Conservation (phyloP, 2,797 vertebrate genomes). For the Streptopelia turtur region DNA sequence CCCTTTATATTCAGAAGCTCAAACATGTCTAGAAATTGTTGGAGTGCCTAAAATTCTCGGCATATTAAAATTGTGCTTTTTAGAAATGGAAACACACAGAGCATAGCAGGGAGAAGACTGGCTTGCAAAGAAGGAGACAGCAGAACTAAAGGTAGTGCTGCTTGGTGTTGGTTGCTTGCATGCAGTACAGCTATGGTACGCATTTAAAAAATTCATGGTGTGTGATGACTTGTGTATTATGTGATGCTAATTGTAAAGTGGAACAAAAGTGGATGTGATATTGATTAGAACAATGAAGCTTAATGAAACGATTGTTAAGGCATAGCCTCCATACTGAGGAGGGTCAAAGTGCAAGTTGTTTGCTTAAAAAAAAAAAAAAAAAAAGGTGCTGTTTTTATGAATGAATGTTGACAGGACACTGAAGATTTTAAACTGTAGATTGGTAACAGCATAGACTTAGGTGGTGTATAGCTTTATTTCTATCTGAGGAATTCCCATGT, state of each 20-base stretch:
- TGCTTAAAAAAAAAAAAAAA: background rate
- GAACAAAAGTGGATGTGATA: background rate
- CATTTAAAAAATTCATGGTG: background rate
- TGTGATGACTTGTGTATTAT: background rate
- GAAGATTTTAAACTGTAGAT: background rate
- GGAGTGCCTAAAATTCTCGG: conserved; percentile 32
- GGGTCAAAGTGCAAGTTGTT: background rate
- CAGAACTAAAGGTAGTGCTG: background rate
- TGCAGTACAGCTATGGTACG: background rate
- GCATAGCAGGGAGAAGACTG: background rate
- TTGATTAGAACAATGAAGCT: background rate
- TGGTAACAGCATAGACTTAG: background rate
- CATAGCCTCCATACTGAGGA: background rate
- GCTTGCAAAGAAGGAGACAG: background rate
- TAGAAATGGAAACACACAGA: background rate
- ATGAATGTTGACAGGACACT: background rate
- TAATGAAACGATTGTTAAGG: background rate
- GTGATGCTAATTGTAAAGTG: background rate
- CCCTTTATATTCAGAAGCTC: conserved; percentile 44
- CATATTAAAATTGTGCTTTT: conserved; percentile 13
- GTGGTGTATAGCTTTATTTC: background rate
- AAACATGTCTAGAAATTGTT: background rate
- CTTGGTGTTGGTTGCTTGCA: background rate
- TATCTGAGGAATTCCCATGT: background rate
- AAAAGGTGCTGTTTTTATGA: background rate